Conservation (phyloP, 1,140 invertebrate genomes). For the Drosophila yakuba region DNA sequence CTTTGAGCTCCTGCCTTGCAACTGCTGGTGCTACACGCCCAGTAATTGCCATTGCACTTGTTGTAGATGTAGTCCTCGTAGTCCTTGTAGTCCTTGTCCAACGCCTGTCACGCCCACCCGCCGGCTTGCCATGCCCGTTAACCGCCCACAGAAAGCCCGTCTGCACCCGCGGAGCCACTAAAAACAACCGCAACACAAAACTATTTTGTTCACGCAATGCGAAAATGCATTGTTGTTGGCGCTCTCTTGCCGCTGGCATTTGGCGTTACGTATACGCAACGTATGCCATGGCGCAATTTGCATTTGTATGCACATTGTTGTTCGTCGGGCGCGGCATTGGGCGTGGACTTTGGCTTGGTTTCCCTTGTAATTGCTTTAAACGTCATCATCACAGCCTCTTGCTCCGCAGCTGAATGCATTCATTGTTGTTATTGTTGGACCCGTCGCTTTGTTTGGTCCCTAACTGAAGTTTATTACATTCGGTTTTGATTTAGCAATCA, state of each 20-base stretch:
- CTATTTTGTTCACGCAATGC: constrained; percentile 81
- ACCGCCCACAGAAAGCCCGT: constrained; percentile 14
- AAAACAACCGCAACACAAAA: constrained; percentile 81
- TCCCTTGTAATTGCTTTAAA: constrained; percentile 74
- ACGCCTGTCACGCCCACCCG: constrained; percentile 29
- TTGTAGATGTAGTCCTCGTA: constrained; percentile 38
- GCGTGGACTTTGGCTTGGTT: constrained; percentile 43
- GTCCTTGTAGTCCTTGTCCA: constrained; percentile 28
- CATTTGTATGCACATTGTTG: constrained; percentile 80
- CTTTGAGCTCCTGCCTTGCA: constrained; percentile 25
- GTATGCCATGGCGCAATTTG: constrained; percentile 73
- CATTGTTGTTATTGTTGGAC: constrained; percentile 37
- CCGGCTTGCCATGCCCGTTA: background rate
- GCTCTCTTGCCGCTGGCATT: constrained; percentile 62
- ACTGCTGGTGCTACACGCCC: constrained; percentile 52
- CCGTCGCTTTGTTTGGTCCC: constrained; percentile 22
- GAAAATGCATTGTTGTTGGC: constrained; percentile 68
- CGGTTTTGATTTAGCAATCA: constrained; percentile 65
- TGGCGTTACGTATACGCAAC: constrained; percentile 77
- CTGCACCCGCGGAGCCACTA: constrained; percentile 52
- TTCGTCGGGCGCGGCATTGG: constrained; percentile 29
- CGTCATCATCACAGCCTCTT: constrained; percentile 67
- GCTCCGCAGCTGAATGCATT: constrained; percentile 28
- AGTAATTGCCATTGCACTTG: constrained; percentile 70
- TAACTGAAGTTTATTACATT: constrained; percentile 58